Conservation (phyloP, 2,888 invertebrate genomes). For the Ormyrus labotus region DNA sequence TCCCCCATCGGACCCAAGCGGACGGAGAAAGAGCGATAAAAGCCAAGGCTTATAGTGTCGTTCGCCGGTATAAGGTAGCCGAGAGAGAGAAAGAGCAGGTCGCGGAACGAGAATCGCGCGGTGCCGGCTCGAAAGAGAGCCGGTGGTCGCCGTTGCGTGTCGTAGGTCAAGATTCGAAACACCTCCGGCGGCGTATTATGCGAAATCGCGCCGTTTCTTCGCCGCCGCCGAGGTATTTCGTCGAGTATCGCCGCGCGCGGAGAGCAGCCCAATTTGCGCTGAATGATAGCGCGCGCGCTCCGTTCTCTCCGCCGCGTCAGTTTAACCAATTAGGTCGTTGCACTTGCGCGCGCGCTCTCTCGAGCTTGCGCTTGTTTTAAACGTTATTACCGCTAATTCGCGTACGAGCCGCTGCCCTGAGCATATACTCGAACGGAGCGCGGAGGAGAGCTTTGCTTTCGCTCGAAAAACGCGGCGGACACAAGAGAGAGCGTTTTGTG, state of each 20-base stretch:
- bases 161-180: conserved; percentile 44
- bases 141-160: conserved; percentile 2
- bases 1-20: no score
- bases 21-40: background rate
- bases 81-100: conserved; percentile 7
- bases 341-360: conserved; percentile 17
- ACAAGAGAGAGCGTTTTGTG: conserved; percentile 10
- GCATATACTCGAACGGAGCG: background rate
- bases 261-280: no score
- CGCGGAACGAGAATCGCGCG: no score
- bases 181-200: background rate
- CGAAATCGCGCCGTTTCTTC: no score
- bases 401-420: no score
- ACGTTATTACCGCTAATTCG: conserved; percentile 30
- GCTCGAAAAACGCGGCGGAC: background rate
- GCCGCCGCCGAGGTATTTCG: background rate
- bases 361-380: background rate
- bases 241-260: no score
- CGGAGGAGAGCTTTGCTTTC: background rate
- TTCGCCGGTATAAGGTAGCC: conserved; percentile 18
- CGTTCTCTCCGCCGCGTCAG: background rate
- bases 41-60: background rate
- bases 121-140: no score
- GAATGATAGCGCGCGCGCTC: background rate
- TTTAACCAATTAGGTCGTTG: conserved; percentile 46